phyloP scores from a whole-genome alignment of 2,113 vertebrate species.

The Myotis lucifugus region DNA sequence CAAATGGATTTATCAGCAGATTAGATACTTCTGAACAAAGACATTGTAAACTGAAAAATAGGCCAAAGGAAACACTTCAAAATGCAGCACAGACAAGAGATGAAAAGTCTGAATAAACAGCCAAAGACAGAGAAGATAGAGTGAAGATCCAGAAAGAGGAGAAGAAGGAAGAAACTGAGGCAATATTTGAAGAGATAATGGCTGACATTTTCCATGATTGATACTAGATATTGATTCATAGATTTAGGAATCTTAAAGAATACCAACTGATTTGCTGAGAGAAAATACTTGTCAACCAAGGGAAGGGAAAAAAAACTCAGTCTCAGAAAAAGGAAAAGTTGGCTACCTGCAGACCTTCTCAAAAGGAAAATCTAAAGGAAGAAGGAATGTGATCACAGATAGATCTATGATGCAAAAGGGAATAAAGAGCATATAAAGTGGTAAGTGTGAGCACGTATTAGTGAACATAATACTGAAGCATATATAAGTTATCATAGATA shows the following conservation, averaged over 20 bases:
- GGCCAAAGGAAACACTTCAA: not conserved
- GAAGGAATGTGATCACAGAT: not conserved
- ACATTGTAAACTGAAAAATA: not conserved
- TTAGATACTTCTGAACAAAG: not conserved
- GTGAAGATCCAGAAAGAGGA: not conserved
- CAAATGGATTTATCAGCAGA: not conserved
- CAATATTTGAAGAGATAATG: not conserved
- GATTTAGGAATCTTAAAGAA: not conserved
- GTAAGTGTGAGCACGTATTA: not conserved
- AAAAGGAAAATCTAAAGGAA: conserved; percentile 13
- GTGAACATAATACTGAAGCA: not conserved
- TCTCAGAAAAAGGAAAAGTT: not conserved
- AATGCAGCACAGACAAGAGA: not conserved
- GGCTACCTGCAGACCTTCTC: not conserved
- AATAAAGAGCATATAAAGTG: not conserved
- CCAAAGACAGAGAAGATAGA: not conserved
- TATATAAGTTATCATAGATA: not conserved
- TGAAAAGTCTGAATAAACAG: not conserved
- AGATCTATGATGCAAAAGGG: not conserved
- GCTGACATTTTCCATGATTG: not conserved
- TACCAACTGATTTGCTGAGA: not conserved
- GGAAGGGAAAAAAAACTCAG: not conserved
- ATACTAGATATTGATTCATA: not conserved
- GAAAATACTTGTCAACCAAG: not conserved
- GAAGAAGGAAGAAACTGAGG: not conserved